phyloP scores from a whole-genome alignment of 1,140 invertebrate genomes.

The Megalonaias nervosa region DNA sequence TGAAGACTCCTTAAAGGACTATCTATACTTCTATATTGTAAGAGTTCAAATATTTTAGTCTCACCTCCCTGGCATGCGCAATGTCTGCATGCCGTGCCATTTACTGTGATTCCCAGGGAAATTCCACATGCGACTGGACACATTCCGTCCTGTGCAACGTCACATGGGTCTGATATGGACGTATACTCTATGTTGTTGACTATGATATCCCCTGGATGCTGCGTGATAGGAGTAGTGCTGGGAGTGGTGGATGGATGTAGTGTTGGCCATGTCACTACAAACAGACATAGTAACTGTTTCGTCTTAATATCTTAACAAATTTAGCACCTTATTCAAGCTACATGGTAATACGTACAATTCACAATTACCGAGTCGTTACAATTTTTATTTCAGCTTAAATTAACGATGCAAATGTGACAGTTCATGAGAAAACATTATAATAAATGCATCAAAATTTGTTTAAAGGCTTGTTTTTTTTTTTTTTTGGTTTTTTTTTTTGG shows the following conservation, averaged over 20 bases:
- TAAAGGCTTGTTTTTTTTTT: too few species aligned
- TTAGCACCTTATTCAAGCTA: constrained; percentile 13
- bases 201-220: not conserved
- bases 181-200: constrained; percentile 30
- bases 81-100: constrained; percentile 16
- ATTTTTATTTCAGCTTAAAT: too few species aligned
- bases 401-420: too few species aligned
- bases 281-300: not conserved
- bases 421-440: too few species aligned
- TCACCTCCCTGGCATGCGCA: constrained; percentile 24
- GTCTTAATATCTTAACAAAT: not conserved
- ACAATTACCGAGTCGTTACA: too few species aligned
- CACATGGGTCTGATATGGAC: constrained; percentile 28
- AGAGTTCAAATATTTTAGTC: too few species aligned
- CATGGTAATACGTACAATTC: not conserved
- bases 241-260: not conserved
- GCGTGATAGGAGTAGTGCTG: not conserved
- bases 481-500: too few species aligned
- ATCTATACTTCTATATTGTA: too few species aligned
- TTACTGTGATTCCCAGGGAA: not conserved
- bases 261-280: not conserved
- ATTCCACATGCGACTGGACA: constrained; percentile 23
- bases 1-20: too few species aligned
- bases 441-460: too few species aligned
- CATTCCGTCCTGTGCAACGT: constrained; percentile 15